phyloP scores from a whole-genome alignment of 2,888 invertebrate genomes.

The Omphaloscelis lunosa region DNA sequence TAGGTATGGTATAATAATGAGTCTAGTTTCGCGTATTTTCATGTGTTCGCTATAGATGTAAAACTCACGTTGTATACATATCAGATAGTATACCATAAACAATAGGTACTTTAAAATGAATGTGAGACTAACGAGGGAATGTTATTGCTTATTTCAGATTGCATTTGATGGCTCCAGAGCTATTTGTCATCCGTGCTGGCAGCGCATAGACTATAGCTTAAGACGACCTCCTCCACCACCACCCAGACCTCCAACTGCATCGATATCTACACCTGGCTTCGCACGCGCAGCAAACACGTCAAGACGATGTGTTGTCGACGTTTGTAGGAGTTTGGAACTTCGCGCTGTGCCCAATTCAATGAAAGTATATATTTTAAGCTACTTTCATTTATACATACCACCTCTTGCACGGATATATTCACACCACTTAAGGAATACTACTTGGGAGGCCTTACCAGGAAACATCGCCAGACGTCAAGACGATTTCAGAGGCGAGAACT shows the following conservation, averaged over 20 bases:
- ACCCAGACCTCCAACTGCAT: constrained; percentile 15
- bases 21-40: constrained; percentile 17
- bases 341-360: constrained; percentile 14
- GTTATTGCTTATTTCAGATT: constrained; percentile 28
- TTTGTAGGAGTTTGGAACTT: constrained; percentile 14
- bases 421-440: constrained; percentile 19
- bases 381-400: constrained; percentile 16
- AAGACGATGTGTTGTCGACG: constrained; percentile 21
- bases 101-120: constrained; percentile 26
- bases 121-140: constrained; percentile 26
- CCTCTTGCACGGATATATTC: constrained; percentile 13
- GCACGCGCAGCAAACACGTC: constrained; percentile 13
- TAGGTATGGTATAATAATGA: constrained; percentile 21
- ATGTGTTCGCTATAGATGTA: constrained; percentile 21
- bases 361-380: constrained; percentile 13
- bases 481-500: too few species aligned
- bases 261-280: constrained; percentile 7
- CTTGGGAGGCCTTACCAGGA: not conserved
- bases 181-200: constrained; percentile 26
- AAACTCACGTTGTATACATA: constrained; percentile 20
- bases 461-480: too few species aligned
- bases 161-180: constrained; percentile 27
- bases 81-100: constrained; percentile 23
- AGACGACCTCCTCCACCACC: constrained; percentile 17
- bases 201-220: constrained; percentile 21